A percentile compares a stretch with the other conserved stretches of the same genome.
Evolutionary conservation across 2,113 vertebrate genomes (phyloP).

Genomic region (Neofelis nebulosa): DNA sequence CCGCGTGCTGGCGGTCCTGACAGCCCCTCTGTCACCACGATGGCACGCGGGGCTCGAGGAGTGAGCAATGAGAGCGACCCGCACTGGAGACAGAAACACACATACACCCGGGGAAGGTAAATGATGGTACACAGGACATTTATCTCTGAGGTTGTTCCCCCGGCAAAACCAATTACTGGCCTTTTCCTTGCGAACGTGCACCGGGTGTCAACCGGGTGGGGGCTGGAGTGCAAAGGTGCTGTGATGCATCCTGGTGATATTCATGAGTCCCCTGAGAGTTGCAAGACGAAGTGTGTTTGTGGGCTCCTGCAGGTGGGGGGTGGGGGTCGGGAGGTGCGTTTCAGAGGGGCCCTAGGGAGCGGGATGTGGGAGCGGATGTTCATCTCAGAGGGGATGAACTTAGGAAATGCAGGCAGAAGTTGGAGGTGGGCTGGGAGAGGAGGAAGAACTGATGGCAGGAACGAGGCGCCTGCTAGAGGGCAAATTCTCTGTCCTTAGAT

Average conservation of each 20-base stretch:
- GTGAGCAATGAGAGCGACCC: conserved; percentile 57
- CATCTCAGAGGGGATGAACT: neutral
- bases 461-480: neutral
- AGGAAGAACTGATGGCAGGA: neutral
- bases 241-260: conserved; percentile 52
- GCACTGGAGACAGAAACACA: conserved; percentile 23
- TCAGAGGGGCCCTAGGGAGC: neutral
- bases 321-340: neutral
- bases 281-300: neutral
- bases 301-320: neutral
- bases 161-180: conserved; percentile 77
- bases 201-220: conserved; percentile 32
- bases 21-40: neutral
- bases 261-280: conserved; percentile 61
- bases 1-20: conserved; percentile 1
- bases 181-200: conserved; percentile 54
- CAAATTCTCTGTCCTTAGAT: neutral
- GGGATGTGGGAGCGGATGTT: neutral
- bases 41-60: neutral
- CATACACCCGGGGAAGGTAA: conserved; percentile 57
- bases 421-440: neutral
- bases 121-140: conserved; percentile 66
- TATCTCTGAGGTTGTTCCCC: conserved; percentile 70
- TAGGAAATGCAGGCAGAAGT: neutral
- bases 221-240: neutral